Percentiles rank a stretch among this genome's conserved stretches.
Evolutionary conservation across 2,888 invertebrate genomes (phyloP).

Genomic region (Eustalomyia histrio): DNA sequence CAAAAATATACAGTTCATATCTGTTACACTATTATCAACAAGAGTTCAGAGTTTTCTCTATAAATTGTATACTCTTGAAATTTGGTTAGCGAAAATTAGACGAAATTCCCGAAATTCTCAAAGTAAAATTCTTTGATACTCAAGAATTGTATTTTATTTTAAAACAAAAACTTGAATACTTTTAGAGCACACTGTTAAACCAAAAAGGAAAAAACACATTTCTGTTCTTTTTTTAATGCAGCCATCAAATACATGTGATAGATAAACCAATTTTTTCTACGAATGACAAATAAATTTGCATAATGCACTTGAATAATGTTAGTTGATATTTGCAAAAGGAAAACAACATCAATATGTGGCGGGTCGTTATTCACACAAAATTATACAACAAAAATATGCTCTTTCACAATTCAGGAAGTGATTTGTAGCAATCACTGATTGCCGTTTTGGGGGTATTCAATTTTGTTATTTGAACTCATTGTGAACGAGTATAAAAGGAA

Average conservation of each 20-base stretch:
- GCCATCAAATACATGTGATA: neutral
- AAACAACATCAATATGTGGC: neutral
- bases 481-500: neutral
- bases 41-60: no score
- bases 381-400: neutral
- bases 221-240: neutral
- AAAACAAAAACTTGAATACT: no score
- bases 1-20: no score
- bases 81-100: no score
- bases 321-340: neutral
- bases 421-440: slow-evolving; percentile 20
- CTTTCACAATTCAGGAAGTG: neutral
- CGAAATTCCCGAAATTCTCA: no score
- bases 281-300: neutral
- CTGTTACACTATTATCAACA: no score
- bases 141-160: no score
- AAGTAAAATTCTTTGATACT: no score
- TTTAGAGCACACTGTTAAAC: no score
- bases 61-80: no score
- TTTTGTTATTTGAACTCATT: slow-evolving; percentile 30
- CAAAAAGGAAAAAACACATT: no score
- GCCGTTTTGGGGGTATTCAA: slow-evolving; percentile 32
- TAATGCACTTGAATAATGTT: slow-evolving; percentile 4
- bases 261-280: neutral
- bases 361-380: neutral